Evolutionary conservation across 2,113 vertebrate genomes (phyloP).

Genomic region (Triplophysa tibetana): DNA sequence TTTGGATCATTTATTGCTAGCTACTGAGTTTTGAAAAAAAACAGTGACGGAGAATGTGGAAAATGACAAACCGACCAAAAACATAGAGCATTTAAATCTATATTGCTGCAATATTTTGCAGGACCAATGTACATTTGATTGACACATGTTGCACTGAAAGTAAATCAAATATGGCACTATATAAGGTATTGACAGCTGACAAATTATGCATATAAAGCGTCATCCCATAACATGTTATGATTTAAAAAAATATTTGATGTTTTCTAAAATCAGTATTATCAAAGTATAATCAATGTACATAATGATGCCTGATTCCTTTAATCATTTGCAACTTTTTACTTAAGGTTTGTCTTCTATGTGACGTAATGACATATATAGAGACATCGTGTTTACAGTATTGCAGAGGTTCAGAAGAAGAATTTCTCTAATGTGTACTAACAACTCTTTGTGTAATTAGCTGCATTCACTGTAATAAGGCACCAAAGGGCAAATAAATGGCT

Average conservation of each 20-base stretch:
- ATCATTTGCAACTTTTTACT: neutral
- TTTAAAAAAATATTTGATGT: too few relatives aligned
- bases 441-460: neutral
- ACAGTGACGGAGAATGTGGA: neutral
- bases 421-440: conserved; percentile 6
- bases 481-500: conserved; percentile 6
- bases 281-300: neutral
- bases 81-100: neutral
- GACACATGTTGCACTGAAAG: neutral
- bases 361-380: neutral
- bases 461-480: conserved; percentile 9
- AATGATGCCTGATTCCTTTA: neutral
- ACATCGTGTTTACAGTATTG: neutral
- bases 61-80: neutral
- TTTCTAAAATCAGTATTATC: too few relatives aligned
- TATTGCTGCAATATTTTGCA: neutral
- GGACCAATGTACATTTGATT: neutral
- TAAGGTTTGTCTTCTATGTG: neutral
- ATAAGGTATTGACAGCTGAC: too few relatives aligned
- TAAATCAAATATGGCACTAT: too few relatives aligned
- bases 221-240: too few relatives aligned
- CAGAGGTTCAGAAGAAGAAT: neutral
- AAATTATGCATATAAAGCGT: too few relatives aligned
- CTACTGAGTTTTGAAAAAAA: conserved; percentile 2
- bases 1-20: conserved; percentile 12